These are phyloP conservation scores for Sinocyclocheilus rhinocerous DNA, from an alignment of 2,113 vertebrate genomes.

Conservation along the genomic window DNA sequence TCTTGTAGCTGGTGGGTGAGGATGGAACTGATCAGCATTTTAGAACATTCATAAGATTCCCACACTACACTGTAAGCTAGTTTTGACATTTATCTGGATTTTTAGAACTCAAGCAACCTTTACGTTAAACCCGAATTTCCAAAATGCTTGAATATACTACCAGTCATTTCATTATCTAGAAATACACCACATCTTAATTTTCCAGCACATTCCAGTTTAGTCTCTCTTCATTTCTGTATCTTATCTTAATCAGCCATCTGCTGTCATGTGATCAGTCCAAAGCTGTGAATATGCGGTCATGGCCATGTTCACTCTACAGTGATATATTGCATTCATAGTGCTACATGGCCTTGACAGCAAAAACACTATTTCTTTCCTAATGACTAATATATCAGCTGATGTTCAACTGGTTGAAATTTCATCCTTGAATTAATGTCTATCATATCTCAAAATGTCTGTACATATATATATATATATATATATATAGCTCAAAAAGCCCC, in stretches of 20 bases:
- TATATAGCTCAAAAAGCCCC: background rate
- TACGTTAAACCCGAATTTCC: background rate
- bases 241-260: background rate
- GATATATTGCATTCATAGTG: background rate
- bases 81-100: background rate
- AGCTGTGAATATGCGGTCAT: background rate
- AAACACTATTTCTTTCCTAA: background rate
- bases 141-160: background rate
- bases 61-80: background rate
- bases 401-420: background rate
- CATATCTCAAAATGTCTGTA: background rate
- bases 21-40: background rate
- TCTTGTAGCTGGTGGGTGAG: slow-evolving; percentile 9
- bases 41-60: background rate
- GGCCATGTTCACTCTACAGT: background rate
- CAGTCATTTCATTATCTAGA: background rate
- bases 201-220: background rate
- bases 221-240: background rate
- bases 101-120: background rate
- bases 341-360: background rate
- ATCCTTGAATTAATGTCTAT: background rate
- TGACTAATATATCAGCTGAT: background rate
- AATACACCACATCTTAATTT: background rate
- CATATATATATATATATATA: background rate
- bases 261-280: background rate